A percentile compares a stretch with the other conserved stretches of the same genome.
Conservation (phyloP, 2,113 vertebrate species). For the Ginglymostoma cirratum region DNA sequence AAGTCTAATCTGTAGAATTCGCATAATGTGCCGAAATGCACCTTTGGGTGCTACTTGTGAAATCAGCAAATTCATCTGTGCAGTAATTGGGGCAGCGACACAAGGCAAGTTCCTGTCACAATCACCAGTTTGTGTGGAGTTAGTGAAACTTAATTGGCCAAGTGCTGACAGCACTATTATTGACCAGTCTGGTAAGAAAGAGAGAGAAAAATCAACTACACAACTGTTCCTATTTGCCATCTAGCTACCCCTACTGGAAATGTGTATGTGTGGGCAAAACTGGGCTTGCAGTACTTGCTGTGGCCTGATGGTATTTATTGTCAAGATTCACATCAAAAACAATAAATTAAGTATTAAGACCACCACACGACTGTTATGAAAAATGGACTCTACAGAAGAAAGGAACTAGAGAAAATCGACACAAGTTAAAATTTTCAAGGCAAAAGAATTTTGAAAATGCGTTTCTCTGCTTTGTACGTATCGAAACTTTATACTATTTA, state of each 20-base stretch:
- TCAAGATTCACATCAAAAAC: not conserved
- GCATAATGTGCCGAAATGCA: not conserved
- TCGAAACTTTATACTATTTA: not conserved
- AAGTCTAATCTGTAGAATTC: not conserved
- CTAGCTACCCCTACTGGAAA: not conserved
- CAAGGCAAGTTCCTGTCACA: not conserved
- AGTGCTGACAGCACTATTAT: not conserved
- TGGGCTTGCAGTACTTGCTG: not conserved
- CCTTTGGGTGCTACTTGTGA: not conserved
- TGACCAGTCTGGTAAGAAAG: not conserved
- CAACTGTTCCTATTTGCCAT: not conserved
- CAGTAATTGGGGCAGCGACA: not conserved
- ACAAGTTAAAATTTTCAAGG: not conserved
- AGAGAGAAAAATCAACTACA: not conserved
- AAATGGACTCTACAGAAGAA: not conserved
- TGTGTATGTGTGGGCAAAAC: not conserved
- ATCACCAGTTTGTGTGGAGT: not conserved
- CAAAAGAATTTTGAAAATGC: not conserved
- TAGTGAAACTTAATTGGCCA: not conserved
- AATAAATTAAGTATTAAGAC: not conserved
- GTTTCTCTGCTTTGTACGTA: not conserved
- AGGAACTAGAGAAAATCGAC: not conserved
- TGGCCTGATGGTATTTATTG: not conserved
- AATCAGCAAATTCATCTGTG: not conserved
- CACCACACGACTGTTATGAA: not conserved